These are phyloP conservation scores for Sminthopsis crassicaudata DNA, from an alignment of 2,113 vertebrate species.

Conservation along the genomic window DNA sequence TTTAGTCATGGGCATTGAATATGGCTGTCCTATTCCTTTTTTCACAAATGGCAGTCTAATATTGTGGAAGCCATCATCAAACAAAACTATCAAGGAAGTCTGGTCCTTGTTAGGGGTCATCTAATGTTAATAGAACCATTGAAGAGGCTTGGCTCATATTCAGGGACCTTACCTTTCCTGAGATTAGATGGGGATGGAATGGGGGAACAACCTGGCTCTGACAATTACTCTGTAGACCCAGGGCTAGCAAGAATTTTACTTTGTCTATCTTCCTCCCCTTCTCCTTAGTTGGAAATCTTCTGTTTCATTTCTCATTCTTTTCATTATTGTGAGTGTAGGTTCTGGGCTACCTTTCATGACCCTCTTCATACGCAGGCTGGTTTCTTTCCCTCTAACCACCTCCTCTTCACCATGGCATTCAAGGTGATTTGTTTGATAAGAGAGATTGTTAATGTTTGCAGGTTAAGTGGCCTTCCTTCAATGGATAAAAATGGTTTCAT, in stretches of 20 bases:
- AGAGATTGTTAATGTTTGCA: slow-evolving; percentile 28
- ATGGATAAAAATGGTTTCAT: background rate
- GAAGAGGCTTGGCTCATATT: background rate
- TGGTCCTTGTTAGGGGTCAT: background rate
- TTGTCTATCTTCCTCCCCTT: background rate
- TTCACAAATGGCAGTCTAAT: background rate
- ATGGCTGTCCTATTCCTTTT: background rate
- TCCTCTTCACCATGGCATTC: background rate
- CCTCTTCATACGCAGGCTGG: background rate
- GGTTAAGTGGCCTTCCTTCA: slow-evolving; percentile 31
- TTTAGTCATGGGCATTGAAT: background rate
- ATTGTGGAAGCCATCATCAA: background rate
- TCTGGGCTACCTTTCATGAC: background rate
- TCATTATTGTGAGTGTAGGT: background rate
- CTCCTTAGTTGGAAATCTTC: background rate
- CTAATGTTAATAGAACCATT: background rate
- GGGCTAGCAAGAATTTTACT: background rate
- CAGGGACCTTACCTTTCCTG: background rate
- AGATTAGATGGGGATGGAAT: background rate
- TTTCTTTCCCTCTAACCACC: background rate
- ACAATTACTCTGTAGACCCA: background rate
- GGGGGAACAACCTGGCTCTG: background rate
- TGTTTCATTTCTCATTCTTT: background rate
- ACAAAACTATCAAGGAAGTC: background rate
- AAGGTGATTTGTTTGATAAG: background rate